Evolutionary conservation across 1,140 invertebrate species (phyloP).

Genomic region (Spodoptera frugiperda): DNA sequence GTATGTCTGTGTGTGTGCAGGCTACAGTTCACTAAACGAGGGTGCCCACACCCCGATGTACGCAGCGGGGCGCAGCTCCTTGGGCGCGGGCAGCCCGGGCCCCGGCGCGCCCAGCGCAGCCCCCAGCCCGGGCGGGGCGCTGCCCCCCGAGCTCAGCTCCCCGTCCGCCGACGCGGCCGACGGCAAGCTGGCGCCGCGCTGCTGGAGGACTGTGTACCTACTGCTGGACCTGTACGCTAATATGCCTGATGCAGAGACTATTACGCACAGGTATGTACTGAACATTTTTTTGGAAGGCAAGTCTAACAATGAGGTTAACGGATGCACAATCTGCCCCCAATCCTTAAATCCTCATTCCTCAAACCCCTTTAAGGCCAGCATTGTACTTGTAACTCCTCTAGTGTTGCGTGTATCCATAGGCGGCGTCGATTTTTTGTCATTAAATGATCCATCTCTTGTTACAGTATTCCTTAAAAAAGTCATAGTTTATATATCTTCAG

Average conservation of each 20-base stretch:
- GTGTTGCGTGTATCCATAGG: too few species aligned
- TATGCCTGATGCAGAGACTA: conserved; percentile 97
- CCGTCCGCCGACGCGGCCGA: conserved; percentile 70
- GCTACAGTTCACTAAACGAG: conserved; percentile 90
- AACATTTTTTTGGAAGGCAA: neutral
- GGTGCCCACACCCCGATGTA: conserved; percentile 91
- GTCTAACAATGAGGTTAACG: too few species aligned
- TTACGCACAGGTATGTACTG: conserved; percentile 84
- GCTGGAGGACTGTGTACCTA: conserved; percentile 98
- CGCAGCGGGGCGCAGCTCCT: conserved; percentile 74
- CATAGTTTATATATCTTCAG: too few species aligned
- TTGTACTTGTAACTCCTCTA: too few species aligned
- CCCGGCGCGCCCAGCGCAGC: conserved; percentile 55
- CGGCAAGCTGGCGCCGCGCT: conserved; percentile 89
- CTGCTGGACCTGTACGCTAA: conserved; percentile 97
- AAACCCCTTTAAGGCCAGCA: too few species aligned
- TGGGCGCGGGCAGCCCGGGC: conserved; percentile 10
- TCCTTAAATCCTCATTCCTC: too few species aligned
- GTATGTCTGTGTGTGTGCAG: conserved; percentile 51
- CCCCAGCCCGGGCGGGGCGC: conserved; percentile 56
- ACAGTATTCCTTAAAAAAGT: too few species aligned
- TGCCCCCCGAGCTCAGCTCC: conserved; percentile 66
- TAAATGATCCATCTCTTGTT: too few species aligned
- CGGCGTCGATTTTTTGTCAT: too few species aligned
- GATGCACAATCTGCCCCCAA: too few species aligned